These are phyloP conservation scores for Conops quadrifasciatus DNA, from an alignment of 2,888 invertebrate species.

Conservation along the genomic window DNA sequence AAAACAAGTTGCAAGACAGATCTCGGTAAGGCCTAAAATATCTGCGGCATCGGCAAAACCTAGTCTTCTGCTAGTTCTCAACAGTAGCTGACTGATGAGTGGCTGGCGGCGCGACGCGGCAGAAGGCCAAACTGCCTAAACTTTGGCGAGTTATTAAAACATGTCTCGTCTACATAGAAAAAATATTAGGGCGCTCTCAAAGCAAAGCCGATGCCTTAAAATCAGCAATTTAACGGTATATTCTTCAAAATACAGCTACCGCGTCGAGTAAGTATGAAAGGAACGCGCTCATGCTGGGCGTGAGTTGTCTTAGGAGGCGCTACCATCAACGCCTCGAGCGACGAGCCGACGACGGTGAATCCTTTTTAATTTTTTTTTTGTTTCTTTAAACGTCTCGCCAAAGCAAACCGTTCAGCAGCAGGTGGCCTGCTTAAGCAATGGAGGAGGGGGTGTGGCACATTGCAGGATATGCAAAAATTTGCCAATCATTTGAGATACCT, in stretches of 20 bases:
- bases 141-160: constrained; percentile 17
- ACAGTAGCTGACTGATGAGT: constrained; percentile 25
- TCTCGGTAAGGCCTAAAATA: too few species aligned
- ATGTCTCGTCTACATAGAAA: too few species aligned
- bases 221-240: constrained; percentile 25
- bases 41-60: too few species aligned
- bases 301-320: neutral
- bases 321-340: constrained; percentile 13
- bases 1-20: too few species aligned
- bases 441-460: constrained; percentile 39
- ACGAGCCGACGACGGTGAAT: constrained; percentile 9
- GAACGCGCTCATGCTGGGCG: constrained; percentile 17
- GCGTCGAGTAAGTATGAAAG: constrained; percentile 1
- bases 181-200: constrained; percentile 1
- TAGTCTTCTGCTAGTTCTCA: neutral
- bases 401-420: constrained; percentile 28
- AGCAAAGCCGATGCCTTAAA: constrained; percentile 7
- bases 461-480: constrained; percentile 37
- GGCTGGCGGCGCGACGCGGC: neutral
- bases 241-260: neutral
- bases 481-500: constrained; percentile 28
- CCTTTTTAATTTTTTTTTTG: constrained; percentile 24
- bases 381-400: neutral
- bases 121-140: constrained; percentile 9
- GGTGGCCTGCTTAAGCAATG: neutral